These are phyloP conservation scores for Drosophila aldrichi DNA, from an alignment of 2,888 invertebrate species.

Conservation along the genomic window DNA sequence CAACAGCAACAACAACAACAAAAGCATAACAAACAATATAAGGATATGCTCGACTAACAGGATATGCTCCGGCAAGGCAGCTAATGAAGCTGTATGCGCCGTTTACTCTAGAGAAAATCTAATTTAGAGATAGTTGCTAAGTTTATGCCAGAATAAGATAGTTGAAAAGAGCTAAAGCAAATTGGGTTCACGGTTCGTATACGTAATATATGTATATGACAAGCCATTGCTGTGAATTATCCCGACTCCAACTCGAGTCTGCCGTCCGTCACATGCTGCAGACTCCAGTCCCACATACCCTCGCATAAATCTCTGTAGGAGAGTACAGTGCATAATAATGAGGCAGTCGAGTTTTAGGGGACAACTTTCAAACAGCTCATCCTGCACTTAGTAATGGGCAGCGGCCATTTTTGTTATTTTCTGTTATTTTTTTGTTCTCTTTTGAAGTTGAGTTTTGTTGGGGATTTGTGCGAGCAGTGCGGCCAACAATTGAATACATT, in stretches of 20 bases:
- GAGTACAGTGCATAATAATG: not conserved
- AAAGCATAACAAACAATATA: slow-evolving; percentile 32
- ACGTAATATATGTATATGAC: not conserved
- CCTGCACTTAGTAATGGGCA: slow-evolving; percentile 48
- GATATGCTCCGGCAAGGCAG: not conserved
- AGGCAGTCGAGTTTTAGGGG: slow-evolving; percentile 6
- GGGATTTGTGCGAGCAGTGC: slow-evolving; percentile 32
- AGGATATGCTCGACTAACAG: not conserved
- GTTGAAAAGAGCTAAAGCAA: not conserved
- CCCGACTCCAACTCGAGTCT: not conserved
- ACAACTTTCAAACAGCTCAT: slow-evolving; percentile 51
- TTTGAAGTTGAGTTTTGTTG: slow-evolving; percentile 25
- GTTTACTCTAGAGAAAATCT: too few species aligned
- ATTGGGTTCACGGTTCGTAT: not conserved
- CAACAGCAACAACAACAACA: not conserved
- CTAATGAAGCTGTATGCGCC: not conserved
- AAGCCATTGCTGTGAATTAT: too few species aligned
- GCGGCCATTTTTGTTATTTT: slow-evolving; percentile 12
- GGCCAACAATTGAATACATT: slow-evolving; percentile 59
- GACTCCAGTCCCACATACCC: not conserved
- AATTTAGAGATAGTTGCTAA: not conserved
- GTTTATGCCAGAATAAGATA: not conserved
- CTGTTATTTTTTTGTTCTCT: too few species aligned
- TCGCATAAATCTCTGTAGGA: not conserved
- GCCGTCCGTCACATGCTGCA: not conserved